phyloP scores from a whole-genome alignment of 2,113 vertebrate species.

The Urocitellus parryii region DNA sequence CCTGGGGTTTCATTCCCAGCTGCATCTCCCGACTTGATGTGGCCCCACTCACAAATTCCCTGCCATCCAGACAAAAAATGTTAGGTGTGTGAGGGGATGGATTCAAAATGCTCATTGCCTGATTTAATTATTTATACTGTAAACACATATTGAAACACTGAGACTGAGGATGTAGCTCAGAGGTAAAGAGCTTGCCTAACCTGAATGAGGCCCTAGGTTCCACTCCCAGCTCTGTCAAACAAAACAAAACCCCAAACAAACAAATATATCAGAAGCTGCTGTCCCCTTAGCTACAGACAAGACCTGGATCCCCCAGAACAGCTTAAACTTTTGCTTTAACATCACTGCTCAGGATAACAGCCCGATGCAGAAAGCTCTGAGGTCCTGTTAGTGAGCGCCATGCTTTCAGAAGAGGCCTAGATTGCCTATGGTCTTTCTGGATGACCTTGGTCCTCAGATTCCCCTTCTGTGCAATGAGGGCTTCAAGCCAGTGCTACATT shows the following conservation, averaged over 20 bases:
- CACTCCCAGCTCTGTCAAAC: no score
- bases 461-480: background rate
- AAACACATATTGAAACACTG: background rate
- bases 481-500: background rate
- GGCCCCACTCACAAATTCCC: no score
- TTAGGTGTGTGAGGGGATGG: background rate
- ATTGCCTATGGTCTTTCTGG: background rate
- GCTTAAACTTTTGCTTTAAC: background rate
- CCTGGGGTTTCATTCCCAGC: background rate
- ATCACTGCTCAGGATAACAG: background rate
- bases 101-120: background rate
- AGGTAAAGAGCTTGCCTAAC: no score
- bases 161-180: background rate
- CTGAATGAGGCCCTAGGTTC: no score
- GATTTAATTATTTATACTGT: background rate
- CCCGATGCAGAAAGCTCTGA: background rate
- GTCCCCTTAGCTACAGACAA: background rate
- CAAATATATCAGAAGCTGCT: background rate
- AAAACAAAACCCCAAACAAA: no score
- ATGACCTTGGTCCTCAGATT: background rate
- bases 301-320: background rate
- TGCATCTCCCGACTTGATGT: no score
- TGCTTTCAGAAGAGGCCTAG: background rate
- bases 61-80: background rate
- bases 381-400: rapidly evolving